Conservation (phyloP, 2,113 vertebrate genomes). For the Microcebus tavaratra region DNA sequence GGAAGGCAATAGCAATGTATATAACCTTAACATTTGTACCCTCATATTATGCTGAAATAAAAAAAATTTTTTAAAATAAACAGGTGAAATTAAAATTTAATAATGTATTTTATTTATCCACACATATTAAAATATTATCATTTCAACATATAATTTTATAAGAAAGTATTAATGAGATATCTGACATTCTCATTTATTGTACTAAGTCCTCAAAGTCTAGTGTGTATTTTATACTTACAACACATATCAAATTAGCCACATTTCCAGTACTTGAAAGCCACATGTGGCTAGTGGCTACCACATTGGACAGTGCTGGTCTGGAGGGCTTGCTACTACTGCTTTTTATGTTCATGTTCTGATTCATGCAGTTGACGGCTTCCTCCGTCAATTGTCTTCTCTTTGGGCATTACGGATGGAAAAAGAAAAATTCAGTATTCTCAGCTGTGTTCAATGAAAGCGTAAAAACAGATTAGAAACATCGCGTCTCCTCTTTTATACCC, state of each 20-base stretch:
- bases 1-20: too few relatives aligned
- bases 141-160: not conserved
- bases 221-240: not conserved
- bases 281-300: not conserved
- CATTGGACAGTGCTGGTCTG: not conserved
- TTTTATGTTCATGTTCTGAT: not conserved
- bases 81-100: not conserved
- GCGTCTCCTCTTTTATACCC: not conserved
- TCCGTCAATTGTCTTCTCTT: not conserved
- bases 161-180: not conserved
- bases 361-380: not conserved
- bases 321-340: rapidly evolving
- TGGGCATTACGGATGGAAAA: not conserved
- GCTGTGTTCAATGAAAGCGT: not conserved
- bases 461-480: not conserved
- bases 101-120: not conserved
- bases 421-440: not conserved
- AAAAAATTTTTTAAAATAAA: not conserved
- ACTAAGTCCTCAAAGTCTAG: not conserved
- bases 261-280: not conserved
- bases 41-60: too few relatives aligned
- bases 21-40: too few relatives aligned
- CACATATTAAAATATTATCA: not conserved
- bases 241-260: not conserved
- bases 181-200: not conserved